A percentile compares a stretch with the other conserved stretches of the same genome.
Evolutionary conservation across 2,113 vertebrate genomes (phyloP).

Genomic region (Pontoporia blainvillei): DNA sequence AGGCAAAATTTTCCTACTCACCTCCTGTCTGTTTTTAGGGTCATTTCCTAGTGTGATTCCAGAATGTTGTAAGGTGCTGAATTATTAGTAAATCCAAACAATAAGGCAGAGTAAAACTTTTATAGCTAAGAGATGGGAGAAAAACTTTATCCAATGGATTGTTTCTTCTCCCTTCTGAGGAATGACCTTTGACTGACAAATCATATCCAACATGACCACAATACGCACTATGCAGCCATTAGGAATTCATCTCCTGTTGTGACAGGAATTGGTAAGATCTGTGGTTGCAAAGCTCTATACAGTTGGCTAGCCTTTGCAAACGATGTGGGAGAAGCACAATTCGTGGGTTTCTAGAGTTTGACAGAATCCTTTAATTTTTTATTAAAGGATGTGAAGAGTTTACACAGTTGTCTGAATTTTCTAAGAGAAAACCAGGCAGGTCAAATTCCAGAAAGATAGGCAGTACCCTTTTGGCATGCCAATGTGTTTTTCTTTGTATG

Average conservation of each 20-base stretch:
- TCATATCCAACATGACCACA: not conserved
- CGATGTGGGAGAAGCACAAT: not conserved
- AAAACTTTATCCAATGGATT: slow-evolving; percentile 39
- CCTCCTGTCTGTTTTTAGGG: not conserved
- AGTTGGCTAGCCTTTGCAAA: not conserved
- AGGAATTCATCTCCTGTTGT: not conserved
- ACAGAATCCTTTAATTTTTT: slow-evolving; percentile 34
- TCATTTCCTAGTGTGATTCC: not conserved
- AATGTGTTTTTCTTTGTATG: not conserved
- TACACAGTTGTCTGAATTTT: not conserved
- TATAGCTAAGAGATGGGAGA: slow-evolving; percentile 7
- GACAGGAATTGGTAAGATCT: not conserved
- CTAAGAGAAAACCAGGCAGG: not conserved
- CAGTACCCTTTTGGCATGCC: not conserved
- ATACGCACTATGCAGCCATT: not conserved
- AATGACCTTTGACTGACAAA: slow-evolving; percentile 10
- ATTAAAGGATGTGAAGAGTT: not conserved
- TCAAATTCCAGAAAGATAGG: not conserved
- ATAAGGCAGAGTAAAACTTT: slow-evolving; percentile 12
- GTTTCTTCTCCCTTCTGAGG: slow-evolving; percentile 30
- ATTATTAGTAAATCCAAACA: slow-evolving; percentile 34
- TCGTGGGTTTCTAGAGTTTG: not conserved
- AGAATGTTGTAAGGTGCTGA: not conserved
- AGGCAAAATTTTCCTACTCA: not conserved
- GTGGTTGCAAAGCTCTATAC: not conserved